Conservation (phyloP, 2,888 invertebrate species). For the Boloria euphrosyne region DNA sequence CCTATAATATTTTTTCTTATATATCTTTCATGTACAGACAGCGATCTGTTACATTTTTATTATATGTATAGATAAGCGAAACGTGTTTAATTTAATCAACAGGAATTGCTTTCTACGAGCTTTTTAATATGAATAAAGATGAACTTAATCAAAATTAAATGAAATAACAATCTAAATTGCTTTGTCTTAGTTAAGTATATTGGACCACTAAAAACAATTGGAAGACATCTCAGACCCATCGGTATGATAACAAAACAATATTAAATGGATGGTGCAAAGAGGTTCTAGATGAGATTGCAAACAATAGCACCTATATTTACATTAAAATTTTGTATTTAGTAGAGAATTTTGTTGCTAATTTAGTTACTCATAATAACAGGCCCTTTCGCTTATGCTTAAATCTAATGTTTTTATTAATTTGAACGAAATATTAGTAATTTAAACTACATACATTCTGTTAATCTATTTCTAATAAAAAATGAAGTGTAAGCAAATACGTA, state of each 20-base stretch:
- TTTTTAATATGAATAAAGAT: slow-evolving; percentile 50
- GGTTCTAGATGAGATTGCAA: slow-evolving; percentile 22
- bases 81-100: slow-evolving; percentile 41
- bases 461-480: no score
- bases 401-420: no score
- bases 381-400: background rate
- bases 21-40: no score
- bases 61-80: no score
- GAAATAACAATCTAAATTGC: slow-evolving; percentile 50
- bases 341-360: slow-evolving; percentile 16
- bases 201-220: slow-evolving; percentile 50
- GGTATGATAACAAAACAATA: slow-evolving; percentile 46
- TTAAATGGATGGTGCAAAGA: slow-evolving; percentile 42
- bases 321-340: slow-evolving; percentile 27
- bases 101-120: slow-evolving; percentile 38
- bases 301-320: slow-evolving; percentile 28
- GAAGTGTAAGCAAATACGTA: no score
- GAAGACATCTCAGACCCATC: slow-evolving; percentile 44
- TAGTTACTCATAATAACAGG: slow-evolving; percentile 9
- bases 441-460: no score
- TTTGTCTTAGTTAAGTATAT: slow-evolving; percentile 53
- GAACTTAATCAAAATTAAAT: slow-evolving; percentile 58
- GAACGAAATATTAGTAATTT: no score
- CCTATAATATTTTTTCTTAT: no score
- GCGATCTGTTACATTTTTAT: no score